A percentile compares a stretch with the other conserved stretches of the same genome.
phyloP scores from a whole-genome alignment of 2,888 invertebrate genomes.

The Pammene aurita region DNA sequence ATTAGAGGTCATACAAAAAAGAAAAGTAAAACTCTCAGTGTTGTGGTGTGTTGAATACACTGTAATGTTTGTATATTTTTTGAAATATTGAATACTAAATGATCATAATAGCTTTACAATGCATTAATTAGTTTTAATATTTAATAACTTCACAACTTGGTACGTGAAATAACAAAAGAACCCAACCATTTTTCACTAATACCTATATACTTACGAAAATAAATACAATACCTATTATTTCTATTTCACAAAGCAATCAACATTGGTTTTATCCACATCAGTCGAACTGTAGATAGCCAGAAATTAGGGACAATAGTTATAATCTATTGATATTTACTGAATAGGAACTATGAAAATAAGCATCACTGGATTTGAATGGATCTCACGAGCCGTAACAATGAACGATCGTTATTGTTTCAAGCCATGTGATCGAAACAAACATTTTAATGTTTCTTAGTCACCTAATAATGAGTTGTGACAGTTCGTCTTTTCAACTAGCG shows the following conservation, averaged over 20 bases:
- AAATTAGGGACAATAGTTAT: slow-evolving; percentile 31
- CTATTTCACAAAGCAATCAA: background rate
- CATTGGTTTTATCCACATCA: slow-evolving; percentile 4
- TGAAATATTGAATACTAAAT: no score
- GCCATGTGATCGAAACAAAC: slow-evolving; percentile 38
- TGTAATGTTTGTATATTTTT: no score
- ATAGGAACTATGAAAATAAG: slow-evolving; percentile 32
- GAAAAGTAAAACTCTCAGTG: no score
- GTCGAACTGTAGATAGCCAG: background rate
- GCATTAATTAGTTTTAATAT: no score
- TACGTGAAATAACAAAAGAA: no score
- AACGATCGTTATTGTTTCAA: slow-evolving; percentile 38
- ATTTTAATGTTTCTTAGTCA: background rate
- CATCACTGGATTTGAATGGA: slow-evolving; percentile 23
- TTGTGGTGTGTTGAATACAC: no score
- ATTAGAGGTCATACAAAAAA: no score
- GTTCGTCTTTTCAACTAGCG: background rate
- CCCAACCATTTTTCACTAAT: no score
- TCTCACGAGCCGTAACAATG: slow-evolving; percentile 11
- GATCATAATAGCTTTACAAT: no score
- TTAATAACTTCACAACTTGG: no score
- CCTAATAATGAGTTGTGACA: background rate
- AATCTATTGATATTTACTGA: slow-evolving; percentile 33
- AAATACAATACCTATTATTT: slow-evolving; percentile 1
- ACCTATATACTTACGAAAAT: background rate